These are phyloP conservation scores for Ailuropoda melanoleuca DNA, from an alignment of 2,113 vertebrate genomes.

Conservation along the genomic window DNA sequence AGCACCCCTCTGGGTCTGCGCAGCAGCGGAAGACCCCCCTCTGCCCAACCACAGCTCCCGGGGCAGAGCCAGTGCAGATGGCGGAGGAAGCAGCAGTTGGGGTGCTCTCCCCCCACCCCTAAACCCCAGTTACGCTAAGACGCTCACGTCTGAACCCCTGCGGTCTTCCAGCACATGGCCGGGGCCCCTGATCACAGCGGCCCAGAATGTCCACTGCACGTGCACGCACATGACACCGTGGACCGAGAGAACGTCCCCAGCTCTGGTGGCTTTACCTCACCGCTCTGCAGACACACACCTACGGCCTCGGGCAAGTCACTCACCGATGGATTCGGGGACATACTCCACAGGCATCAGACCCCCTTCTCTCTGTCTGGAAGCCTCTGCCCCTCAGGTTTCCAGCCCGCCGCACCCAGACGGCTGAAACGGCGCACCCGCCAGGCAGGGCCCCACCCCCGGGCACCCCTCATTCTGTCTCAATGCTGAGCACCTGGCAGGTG, in stretches of 20 bases:
- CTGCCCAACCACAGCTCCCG: too few relatives aligned
- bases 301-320: fast-evolving
- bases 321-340: fast-evolving
- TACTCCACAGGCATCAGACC: fast-evolving
- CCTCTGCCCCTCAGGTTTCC: too few relatives aligned
- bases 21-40: neutral
- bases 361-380: neutral
- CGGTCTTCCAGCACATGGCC: fast-evolving
- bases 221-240: neutral
- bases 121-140: neutral
- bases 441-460: neutral
- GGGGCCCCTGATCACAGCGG: neutral
- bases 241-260: fast-evolving
- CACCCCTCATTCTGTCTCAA: neutral
- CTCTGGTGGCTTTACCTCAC: too few relatives aligned
- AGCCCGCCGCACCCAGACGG: neutral
- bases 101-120: neutral
- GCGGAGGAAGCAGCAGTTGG: fast-evolving
- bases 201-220: neutral
- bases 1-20: neutral
- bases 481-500: neutral
- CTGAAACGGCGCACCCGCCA: too few relatives aligned
- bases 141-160: fast-evolving
- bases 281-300: fast-evolving
- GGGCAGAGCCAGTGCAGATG: neutral